Evolutionary conservation across 2,797 vertebrate genomes (phyloP).

Genomic region (Pangasius sanitwongsei): DNA sequence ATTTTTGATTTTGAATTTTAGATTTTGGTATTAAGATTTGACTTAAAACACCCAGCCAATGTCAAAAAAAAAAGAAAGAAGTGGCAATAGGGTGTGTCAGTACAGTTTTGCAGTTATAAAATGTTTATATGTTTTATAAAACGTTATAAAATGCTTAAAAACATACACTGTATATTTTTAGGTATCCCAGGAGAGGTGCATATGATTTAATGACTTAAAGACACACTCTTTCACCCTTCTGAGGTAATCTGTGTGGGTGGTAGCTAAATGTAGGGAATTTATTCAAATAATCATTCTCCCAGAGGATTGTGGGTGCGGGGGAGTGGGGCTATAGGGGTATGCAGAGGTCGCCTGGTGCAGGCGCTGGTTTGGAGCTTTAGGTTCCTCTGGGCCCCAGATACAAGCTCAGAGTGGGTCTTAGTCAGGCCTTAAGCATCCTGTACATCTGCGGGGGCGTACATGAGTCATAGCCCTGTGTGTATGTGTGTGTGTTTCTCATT

Average conservation of each 20-base stretch:
- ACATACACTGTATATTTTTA: conserved; percentile 2
- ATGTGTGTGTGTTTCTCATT: conserved; percentile 30
- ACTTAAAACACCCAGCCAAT: background rate
- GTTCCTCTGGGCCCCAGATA: conserved; percentile 54
- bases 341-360: background rate
- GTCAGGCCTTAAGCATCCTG: conserved; percentile 75
- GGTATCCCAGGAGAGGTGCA: background rate
- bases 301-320: background rate
- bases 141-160: background rate
- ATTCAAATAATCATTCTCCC: background rate
- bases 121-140: no score
- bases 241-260: conserved; percentile 30
- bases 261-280: conserved; percentile 13
- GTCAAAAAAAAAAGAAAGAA: background rate
- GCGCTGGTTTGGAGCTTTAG: conserved; percentile 20
- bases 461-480: conserved; percentile 56
- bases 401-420: conserved; percentile 66
- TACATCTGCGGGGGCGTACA: conserved; percentile 73
- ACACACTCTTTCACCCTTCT: background rate
- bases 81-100: no score
- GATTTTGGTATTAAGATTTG: background rate
- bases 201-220: background rate
- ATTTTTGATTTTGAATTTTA: background rate
- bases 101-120: no score
- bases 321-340: background rate